A percentile compares a stretch with the other conserved stretches of the same genome.
phyloP scores from a whole-genome alignment of 1,140 invertebrate genomes.

The Zaprionus tsacasi region DNA sequence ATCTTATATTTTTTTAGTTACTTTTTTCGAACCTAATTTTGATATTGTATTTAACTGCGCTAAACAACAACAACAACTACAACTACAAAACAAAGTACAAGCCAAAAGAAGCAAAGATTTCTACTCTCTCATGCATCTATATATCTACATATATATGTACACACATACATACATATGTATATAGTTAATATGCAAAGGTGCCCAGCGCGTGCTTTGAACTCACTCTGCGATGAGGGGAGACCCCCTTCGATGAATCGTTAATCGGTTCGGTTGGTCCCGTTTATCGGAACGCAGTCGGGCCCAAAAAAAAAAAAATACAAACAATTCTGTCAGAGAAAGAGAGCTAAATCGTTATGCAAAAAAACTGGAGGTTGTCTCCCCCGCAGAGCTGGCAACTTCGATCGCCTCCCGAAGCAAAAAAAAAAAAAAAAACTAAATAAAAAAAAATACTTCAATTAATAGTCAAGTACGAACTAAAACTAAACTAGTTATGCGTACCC shows the following conservation, averaged over 20 bases:
- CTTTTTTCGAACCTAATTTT: slow-evolving; percentile 61
- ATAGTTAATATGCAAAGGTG: slow-evolving; percentile 33
- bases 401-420: slow-evolving; percentile 6
- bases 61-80: slow-evolving; percentile 61
- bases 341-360: neutral
- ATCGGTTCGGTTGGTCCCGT: slow-evolving; percentile 15
- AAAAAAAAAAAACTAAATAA: neutral
- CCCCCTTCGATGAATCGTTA: slow-evolving; percentile 26
- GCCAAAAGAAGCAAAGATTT: slow-evolving; percentile 43
- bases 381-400: slow-evolving; percentile 16
- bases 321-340: neutral
- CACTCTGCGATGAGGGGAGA: slow-evolving; percentile 37
- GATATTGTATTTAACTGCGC: slow-evolving; percentile 81
- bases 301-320: neutral
- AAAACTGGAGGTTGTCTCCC: slow-evolving; percentile 24
- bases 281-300: neutral
- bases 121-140: slow-evolving; percentile 31
- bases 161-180: slow-evolving; percentile 14
- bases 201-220: slow-evolving; percentile 50
- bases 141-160: slow-evolving; percentile 31
- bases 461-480: slow-evolving; percentile 54
- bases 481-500: slow-evolving; percentile 30
- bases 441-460: slow-evolving; percentile 53
- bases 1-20: slow-evolving; percentile 53
- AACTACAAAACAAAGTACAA: slow-evolving; percentile 42